phyloP scores from a whole-genome alignment of 1,140 invertebrate species.

The Magallana angulata region DNA sequence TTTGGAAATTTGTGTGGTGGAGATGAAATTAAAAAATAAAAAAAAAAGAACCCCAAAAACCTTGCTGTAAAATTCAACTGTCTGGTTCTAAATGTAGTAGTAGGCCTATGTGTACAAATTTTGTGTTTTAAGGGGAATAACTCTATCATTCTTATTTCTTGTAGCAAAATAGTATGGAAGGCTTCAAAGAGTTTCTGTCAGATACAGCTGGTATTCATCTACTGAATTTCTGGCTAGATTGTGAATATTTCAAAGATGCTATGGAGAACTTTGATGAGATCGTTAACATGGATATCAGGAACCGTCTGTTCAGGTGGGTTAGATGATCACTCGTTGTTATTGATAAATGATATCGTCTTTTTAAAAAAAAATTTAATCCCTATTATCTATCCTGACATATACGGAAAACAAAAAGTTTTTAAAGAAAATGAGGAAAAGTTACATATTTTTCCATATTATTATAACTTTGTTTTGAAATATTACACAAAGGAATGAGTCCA shows the following conservation, averaged over 20 bases:
- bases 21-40: too few species aligned
- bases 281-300: slow-evolving; percentile 72
- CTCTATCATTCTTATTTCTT: slow-evolving; percentile 41
- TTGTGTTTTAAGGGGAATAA: too few species aligned
- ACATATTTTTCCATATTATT: not conserved
- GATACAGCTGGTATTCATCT: slow-evolving; percentile 74
- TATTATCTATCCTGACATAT: not conserved
- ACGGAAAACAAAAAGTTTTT: not conserved
- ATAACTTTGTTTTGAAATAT: too few species aligned
- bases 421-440: not conserved
- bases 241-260: slow-evolving; percentile 78
- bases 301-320: slow-evolving; percentile 75
- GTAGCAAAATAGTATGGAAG: slow-evolving; percentile 75
- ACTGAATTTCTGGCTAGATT: slow-evolving; percentile 79
- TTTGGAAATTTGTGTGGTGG: too few species aligned
- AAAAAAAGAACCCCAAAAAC: too few species aligned
- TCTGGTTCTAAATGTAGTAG: too few species aligned
- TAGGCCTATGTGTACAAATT: too few species aligned
- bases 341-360: not conserved
- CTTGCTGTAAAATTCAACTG: too few species aligned
- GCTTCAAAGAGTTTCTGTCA: slow-evolving; percentile 74
- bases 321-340: too few species aligned
- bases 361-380: not conserved
- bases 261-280: slow-evolving; percentile 77
- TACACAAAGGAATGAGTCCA: too few species aligned